A percentile compares a stretch with the other conserved stretches of the same genome.
Conservation (phyloP, 2,113 vertebrate species). For the Melanostigma gelatinosum region DNA sequence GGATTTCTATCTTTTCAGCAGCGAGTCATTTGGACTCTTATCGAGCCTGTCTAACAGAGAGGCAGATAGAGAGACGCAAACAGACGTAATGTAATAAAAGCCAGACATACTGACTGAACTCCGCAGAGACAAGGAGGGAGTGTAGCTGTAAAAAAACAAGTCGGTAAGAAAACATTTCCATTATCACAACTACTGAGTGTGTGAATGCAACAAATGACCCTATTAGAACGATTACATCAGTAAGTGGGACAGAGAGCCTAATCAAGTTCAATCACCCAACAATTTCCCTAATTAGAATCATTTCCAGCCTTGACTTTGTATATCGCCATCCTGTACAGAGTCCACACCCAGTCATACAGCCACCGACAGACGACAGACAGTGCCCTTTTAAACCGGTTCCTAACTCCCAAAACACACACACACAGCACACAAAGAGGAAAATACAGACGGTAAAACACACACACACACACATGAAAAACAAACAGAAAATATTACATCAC, state of each 20-base stretch:
- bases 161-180: conserved; percentile 27
- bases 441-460: not conserved
- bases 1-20: conserved; percentile 17
- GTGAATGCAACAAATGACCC: conserved; percentile 46
- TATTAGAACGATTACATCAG: conserved; percentile 43
- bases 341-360: conserved; percentile 2
- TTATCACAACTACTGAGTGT: conserved; percentile 22
- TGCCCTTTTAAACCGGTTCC: not conserved
- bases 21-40: not conserved
- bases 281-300: conserved; percentile 46
- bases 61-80: not conserved
- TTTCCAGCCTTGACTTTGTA: conserved; percentile 19
- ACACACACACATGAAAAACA: not conserved
- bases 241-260: conserved; percentile 42
- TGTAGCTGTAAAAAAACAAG: not conserved
- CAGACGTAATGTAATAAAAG: conserved; percentile 9
- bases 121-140: not conserved
- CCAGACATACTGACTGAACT: not conserved
- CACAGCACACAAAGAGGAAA: not conserved
- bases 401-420: conserved; percentile 1
- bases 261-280: conserved; percentile 51
- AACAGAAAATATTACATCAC: not conserved
- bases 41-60: not conserved
- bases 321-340: not conserved
- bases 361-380: not conserved